phyloP scores from a whole-genome alignment of 2,113 vertebrate species.

The Lucifuga dentata region DNA sequence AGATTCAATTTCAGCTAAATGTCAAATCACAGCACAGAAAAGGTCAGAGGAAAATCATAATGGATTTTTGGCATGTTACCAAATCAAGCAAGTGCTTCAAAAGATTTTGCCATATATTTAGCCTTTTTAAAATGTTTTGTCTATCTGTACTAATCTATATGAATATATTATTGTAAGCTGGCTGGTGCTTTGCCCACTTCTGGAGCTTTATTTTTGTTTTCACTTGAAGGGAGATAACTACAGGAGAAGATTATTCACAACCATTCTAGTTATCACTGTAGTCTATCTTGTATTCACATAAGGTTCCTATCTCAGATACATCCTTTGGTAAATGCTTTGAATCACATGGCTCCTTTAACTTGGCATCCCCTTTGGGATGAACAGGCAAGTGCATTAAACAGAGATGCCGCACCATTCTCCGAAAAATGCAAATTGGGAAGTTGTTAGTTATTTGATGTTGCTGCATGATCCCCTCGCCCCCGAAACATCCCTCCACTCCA shows the following conservation, averaged over 20 bases:
- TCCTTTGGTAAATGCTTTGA: slow-evolving; percentile 74
- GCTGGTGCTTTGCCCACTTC: slow-evolving; percentile 26
- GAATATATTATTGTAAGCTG: slow-evolving; percentile 20
- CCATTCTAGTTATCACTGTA: slow-evolving; percentile 65
- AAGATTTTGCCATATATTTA: slow-evolving; percentile 37
- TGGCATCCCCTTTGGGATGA: slow-evolving; percentile 78
- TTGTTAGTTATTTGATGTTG: slow-evolving; percentile 84
- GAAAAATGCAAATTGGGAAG: slow-evolving; percentile 82
- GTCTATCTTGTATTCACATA: slow-evolving; percentile 76
- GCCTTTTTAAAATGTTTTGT: slow-evolving; percentile 12
- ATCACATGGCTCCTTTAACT: slow-evolving; percentile 75
- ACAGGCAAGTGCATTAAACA: slow-evolving; percentile 70
- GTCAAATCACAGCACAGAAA: slow-evolving; percentile 67
- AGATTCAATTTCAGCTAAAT: slow-evolving; percentile 77
- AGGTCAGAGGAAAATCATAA: slow-evolving; percentile 67
- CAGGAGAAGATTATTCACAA: slow-evolving; percentile 72
- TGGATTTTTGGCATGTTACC: slow-evolving; percentile 45
- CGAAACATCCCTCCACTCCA: slow-evolving; percentile 70
- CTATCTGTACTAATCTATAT: slow-evolving; percentile 26
- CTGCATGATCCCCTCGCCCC: slow-evolving; percentile 64
- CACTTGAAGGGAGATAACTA: slow-evolving; percentile 54
- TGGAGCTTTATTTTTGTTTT: slow-evolving; percentile 60
- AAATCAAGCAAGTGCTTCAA: slow-evolving; percentile 46
- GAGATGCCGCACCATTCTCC: slow-evolving; percentile 72
- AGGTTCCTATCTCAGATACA: slow-evolving; percentile 75